Evolutionary conservation across 2,888 invertebrate species (phyloP), one percentile per base, ranked within the genome.

Genomic region (Tigriopus californicus): DNA sequence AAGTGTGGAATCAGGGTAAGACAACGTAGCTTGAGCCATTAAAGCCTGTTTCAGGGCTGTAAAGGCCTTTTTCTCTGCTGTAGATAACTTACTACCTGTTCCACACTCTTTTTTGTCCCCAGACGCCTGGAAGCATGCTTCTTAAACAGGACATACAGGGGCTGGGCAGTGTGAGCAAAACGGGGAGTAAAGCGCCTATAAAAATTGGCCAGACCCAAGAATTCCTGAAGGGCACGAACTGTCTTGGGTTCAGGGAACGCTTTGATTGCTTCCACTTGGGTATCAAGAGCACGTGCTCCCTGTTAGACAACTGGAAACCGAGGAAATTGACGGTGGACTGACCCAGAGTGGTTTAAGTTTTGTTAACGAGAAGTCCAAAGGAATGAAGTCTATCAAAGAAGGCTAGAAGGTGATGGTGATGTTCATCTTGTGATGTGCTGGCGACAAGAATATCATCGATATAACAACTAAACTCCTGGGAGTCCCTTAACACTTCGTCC

Each of bases 381-480:
- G 4, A 3, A 3, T 8, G 15, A 4, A 51, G 15, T 22, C 22
- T 5, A 3, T 51, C 15, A 20, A 51, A 22, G 4, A 51, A 22
- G 15, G 51, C n/a, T 6, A 51, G 15, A 22, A 8, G 51, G 2
- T 15, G n/a, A 22, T 15, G 22, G 51, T 51, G 15, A 18, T 5
- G 4, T 15, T 20, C n/a, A n/a, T n/a, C 15, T 22, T 4, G 22
- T n/a, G 18, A 20, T 2, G 51, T 3, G 24, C 51, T 51, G 5
- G 51, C 51, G 4, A 51, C 24, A 3, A 70, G 59, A 46, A 70
- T 66, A 60, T 70, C 69, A 41, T 72, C 70, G 0, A 71, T 58
- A 58, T 70, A 72, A 0, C 63, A 54, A 57, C 65, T 65, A 44
- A 62, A 62, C 58, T 70, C 68, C 22, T 68, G 67, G 1, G 68